These are phyloP conservation scores for Dicycla oo DNA, from an alignment of 2,888 invertebrate genomes.

Conservation along the genomic window DNA sequence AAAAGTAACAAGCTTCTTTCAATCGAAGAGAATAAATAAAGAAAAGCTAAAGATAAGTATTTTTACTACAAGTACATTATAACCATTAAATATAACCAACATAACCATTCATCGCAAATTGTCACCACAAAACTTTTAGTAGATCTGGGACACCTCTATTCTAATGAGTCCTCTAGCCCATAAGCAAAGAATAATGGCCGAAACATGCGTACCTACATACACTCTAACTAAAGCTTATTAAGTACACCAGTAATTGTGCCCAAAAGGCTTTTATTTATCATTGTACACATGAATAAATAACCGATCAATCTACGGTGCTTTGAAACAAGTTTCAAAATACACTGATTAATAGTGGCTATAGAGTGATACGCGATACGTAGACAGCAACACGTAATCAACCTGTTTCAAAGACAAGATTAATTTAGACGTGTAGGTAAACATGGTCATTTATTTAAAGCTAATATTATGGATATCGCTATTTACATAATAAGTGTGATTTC, in stretches of 20 bases:
- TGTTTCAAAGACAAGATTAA: slow-evolving; percentile 54
- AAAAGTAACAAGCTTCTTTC: background rate
- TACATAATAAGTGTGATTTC: slow-evolving; percentile 15
- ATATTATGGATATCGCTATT: slow-evolving; percentile 27
- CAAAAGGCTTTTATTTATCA: slow-evolving; percentile 42
- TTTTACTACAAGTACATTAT: background rate
- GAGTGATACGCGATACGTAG: slow-evolving; percentile 17
- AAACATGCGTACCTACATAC: slow-evolving; percentile 7
- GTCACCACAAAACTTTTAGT: slow-evolving; percentile 1
- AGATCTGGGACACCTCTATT: slow-evolving; percentile 25
- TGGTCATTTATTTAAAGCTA: slow-evolving; percentile 47
- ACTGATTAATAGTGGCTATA: slow-evolving; percentile 56
- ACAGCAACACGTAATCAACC: slow-evolving; percentile 51
- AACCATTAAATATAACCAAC: no score
- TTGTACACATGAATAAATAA: slow-evolving; percentile 60
- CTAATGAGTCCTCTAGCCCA: background rate
- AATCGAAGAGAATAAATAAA: background rate
- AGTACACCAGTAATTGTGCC: slow-evolving; percentile 16
- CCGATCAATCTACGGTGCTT: slow-evolving; percentile 63
- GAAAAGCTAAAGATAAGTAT: slow-evolving; percentile 1
- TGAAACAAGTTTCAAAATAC: slow-evolving; percentile 66
- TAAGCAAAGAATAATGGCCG: slow-evolving; percentile 22
- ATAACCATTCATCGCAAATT: slow-evolving; percentile 23
- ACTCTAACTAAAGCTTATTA: slow-evolving; percentile 14
- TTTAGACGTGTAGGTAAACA: slow-evolving; percentile 51